Percentiles rank a stretch among this genome's conserved stretches.
Evolutionary conservation across 2,888 invertebrate genomes (phyloP).

Genomic region (Sepioteuthis lessoniana): DNA sequence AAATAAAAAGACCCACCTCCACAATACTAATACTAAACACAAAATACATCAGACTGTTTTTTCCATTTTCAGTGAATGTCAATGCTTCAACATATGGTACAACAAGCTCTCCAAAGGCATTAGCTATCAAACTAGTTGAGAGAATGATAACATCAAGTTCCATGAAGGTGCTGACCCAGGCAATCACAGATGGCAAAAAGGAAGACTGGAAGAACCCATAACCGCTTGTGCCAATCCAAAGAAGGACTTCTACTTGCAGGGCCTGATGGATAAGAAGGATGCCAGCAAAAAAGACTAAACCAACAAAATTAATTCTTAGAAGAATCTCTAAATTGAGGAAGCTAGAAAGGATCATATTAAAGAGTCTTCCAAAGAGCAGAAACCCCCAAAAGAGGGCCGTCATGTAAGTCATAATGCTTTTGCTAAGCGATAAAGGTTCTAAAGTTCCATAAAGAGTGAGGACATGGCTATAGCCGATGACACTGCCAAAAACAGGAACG

Average conservation of each 20-base stretch:
- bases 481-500: conserved; percentile 53
- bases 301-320: conserved; percentile 50
- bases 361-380: conserved; percentile 49
- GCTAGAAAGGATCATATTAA: conserved; percentile 46
- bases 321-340: conserved; percentile 39
- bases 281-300: conserved; percentile 45
- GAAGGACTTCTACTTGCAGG: conserved; percentile 23
- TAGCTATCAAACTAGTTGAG: conserved; percentile 50
- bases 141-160: conserved; percentile 50
- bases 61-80: conserved; percentile 47
- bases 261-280: conserved; percentile 41
- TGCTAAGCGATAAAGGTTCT: conserved; percentile 48
- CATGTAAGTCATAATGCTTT: conserved; percentile 50
- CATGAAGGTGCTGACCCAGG: conserved; percentile 51
- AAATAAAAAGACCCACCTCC: conserved; percentile 48
- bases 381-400: conserved; percentile 53
- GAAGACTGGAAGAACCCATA: conserved; percentile 52
- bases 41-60: conserved; percentile 49
- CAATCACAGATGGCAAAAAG: conserved; percentile 52
- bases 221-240: conserved; percentile 54
- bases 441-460: conserved; percentile 51
- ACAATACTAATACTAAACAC: conserved; percentile 38
- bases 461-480: conserved; percentile 52
- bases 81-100: conserved; percentile 51
- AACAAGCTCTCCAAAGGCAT: conserved; percentile 53